Base-by-base conservation (phyloP, 2,113 vertebrate species). In the Hucho hucho region DNA sequence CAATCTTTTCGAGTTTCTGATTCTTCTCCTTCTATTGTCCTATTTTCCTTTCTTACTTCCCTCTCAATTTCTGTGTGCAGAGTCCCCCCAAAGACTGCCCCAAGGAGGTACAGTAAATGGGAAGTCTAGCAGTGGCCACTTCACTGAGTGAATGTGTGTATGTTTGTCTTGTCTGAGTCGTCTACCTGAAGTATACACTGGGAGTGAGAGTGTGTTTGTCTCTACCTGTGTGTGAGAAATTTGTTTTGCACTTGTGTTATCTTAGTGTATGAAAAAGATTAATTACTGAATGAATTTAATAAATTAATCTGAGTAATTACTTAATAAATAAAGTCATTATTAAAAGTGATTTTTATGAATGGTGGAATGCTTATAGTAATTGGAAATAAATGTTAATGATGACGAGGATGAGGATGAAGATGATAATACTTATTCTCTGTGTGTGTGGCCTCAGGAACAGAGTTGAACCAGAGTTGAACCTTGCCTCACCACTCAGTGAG, bases 401-500 rank as follows among this genome's bases (percentile, higher is more conserved):
- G 37, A 28, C 2, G 28, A 28, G 2, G 28, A 28, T 2, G 28
- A 28, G 0, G 28, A 28, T 3, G 28, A 66, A 6, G 25, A 20
- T 56, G 7, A 28, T 18, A 22, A 61, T 22, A 9, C 5, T 18
- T 18, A 24, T 53, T 43, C 20, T 72, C n/a, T 24, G 22, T 73
- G 7, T 72, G 20, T 64, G 24, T 73, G 58, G n/a, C 22, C 0
- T 0, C 84, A 96, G 96, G 78, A 97, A 97, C 94, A 94, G 90
- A 0, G 89, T 85, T 59, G 92, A 95, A 37, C 91, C 92, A 0
- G 95, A 95, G 70, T 86, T 93, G 76, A 94, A 91, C 73, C 94
- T 95, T 24, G 87, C 86, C 0, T 90, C 95, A 0, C 90, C 92
- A 12, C 91, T 93, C 32, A 95, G 94, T 0, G 96, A 99, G 5